A percentile compares a stretch with the other conserved stretches of the same genome.
Evolutionary conservation across 1,140 invertebrate species (phyloP).

Genomic region (Oppia nitens): DNA sequence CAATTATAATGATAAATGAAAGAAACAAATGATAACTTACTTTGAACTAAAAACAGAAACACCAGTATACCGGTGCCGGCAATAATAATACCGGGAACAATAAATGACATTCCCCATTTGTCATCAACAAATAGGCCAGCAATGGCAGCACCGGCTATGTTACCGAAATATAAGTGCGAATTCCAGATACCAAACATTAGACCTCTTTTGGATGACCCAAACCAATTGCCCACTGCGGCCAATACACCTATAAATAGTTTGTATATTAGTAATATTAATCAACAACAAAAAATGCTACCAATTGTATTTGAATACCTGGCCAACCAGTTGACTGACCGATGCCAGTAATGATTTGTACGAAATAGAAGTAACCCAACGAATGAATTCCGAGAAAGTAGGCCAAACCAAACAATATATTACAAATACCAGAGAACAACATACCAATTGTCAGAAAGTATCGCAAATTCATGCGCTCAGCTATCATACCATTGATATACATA

Average conservation of each 20-base stretch:
- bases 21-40: conserved; percentile 50
- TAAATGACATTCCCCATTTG: conserved; percentile 78
- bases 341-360: conserved; percentile 58
- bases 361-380: conserved; percentile 46
- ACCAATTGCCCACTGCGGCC: conserved; percentile 82
- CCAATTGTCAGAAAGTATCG: conserved; percentile 10
- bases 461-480: conserved; percentile 14
- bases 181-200: conserved; percentile 91
- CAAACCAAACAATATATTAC: conserved; percentile 1
- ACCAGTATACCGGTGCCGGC: conserved; percentile 52
- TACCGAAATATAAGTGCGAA: conserved; percentile 83
- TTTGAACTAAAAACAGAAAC: conserved; percentile 58
- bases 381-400: conserved; percentile 4
- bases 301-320: too few relatives aligned
- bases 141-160: conserved; percentile 68
- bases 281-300: too few relatives aligned
- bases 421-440: conserved; percentile 1
- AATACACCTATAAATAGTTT: too few relatives aligned
- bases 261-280: too few relatives aligned
- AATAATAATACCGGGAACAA: conserved; percentile 80
- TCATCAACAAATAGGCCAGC: conserved; percentile 62
- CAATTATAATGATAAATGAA: conserved; percentile 26
- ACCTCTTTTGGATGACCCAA: conserved; percentile 64
- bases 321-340: conserved; percentile 73
- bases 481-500: conserved; percentile 5